phyloP scores from a whole-genome alignment of 2,888 invertebrate genomes.

The Drosophila melanosoma region DNA sequence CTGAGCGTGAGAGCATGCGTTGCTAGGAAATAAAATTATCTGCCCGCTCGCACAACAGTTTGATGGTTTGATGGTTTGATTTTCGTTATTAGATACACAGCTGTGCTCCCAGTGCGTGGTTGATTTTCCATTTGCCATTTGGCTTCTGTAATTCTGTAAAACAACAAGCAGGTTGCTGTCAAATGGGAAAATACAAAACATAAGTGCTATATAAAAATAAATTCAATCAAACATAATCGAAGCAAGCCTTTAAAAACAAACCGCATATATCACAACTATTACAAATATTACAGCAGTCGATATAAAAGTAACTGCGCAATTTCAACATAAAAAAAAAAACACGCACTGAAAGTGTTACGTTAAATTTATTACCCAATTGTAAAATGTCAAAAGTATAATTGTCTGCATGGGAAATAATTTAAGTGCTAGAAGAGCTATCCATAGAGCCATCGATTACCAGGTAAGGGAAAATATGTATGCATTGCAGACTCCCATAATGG shows the following conservation, averaged over 20 bases:
- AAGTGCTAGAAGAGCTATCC: constrained; percentile 24
- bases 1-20: constrained; percentile 66
- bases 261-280: background rate
- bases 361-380: background rate
- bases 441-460: constrained; percentile 49
- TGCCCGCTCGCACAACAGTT: constrained; percentile 49
- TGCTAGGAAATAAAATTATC: constrained; percentile 51
- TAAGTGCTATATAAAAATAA: constrained; percentile 6
- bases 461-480: constrained; percentile 39
- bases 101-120: constrained; percentile 55
- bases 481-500: background rate
- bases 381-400: constrained; percentile 10
- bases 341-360: background rate
- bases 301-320: constrained; percentile 14
- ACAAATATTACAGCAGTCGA: background rate
- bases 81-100: constrained; percentile 78
- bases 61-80: constrained; percentile 59
- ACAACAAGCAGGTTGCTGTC: constrained; percentile 71
- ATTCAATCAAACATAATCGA: background rate
- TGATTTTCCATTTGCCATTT: constrained; percentile 45
- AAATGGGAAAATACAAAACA: constrained; percentile 33
- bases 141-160: constrained; percentile 32
- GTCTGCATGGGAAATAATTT: constrained; percentile 67
- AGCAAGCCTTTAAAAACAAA: background rate
- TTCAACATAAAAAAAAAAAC: background rate